Evolutionary conservation across 2,113 vertebrate species (phyloP), one percentile per base, ranked within the genome.

Genomic region (Gnathonemus echidnorhynchus): DNA sequence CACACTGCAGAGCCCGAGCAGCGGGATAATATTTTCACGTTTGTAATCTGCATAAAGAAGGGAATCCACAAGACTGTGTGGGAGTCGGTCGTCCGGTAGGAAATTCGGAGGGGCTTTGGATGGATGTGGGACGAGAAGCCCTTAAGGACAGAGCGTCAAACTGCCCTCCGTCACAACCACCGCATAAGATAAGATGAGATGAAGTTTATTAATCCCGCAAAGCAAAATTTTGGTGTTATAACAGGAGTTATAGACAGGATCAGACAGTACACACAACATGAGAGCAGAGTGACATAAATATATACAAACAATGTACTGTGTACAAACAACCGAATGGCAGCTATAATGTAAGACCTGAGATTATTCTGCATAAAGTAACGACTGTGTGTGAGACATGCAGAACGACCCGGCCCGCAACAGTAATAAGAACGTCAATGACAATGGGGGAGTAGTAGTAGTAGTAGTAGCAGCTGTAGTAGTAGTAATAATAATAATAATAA

Each of bases 21-120:
- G 85, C 53, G 84, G 48, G 15, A 10, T 7, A 27, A 89, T 89
- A 93, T 95, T 94, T 92, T 92, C 95, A 94, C 94, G 91, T 89
- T 8, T 5, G 0, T 6, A 50, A 94, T 94, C 94, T 87, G 93
- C 95, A 94, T 95, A 92, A 62, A 62, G 89, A 90, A 39, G 52
- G 21, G 56, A 50, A 45, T 49, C 50, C 0, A 94, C 91, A 93
- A 93, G 93, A 70, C 62, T 70, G n/a, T 70, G 62, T 70, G 62
- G 62, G 10, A 70, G 27, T 31, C 10, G n/a, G 62, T 31, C 9
- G 1, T 70, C n/a, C 10, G 62, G 62, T 11, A n/a, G 62, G n/a
- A 13, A 88, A 24, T 24, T 24, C 24, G 7, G 35, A 17, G 27
- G 87, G 15, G 87, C 8, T 42, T 35, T 5, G 52, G 31, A 8